Base-by-base conservation (phyloP, 2,888 invertebrate species). In the Thereva nobilitata region DNA sequence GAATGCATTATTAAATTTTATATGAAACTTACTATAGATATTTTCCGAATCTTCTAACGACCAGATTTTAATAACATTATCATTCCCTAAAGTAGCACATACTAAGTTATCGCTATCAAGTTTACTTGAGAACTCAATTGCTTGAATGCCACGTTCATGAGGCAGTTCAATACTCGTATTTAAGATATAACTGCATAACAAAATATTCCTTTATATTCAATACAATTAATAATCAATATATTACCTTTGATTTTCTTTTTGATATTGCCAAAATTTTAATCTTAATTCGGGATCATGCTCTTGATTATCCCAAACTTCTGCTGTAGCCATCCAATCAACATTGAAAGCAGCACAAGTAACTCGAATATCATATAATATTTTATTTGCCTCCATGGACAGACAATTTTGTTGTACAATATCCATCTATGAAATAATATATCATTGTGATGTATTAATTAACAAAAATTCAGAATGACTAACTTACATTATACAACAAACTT, bases 201-300 rank as follows among this genome's bases (percentile, higher is more conserved):
- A 42, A 52, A 53, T 35, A 8, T n/a, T n/a, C 12, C 9, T 10
- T 6, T 49, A 9, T 2, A 12, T 49, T 9, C 1, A 12, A 55
- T 50, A 10, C 42, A 23, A 49, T 65, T 3, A 37, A 59, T 8
- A 4, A 34, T 9, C 5, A 41, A 47, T 23, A 40, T 37, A 44
- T 64, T 82, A 89, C 88, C 78, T 83, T 79, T 90, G 89, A 57
- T 82, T 79, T 47, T 82, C 79, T 1, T 79, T 75, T 72, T 86
- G 79, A 73, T 85, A 91, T 66, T 81, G 74, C 92, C 92, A 93
- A 79, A 92, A 92, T 75, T 92, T 93, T 0, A 93, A 81, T 64
- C 87, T 82, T 4, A 87, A 79, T 79, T 92, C 91, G 4, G 84
- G 82, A 56, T 82, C 79, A 68, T 84, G 84, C 50, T 84, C 77